phyloP scores from a whole-genome alignment of 2,113 vertebrate genomes.

The Trematomus loennbergii region DNA sequence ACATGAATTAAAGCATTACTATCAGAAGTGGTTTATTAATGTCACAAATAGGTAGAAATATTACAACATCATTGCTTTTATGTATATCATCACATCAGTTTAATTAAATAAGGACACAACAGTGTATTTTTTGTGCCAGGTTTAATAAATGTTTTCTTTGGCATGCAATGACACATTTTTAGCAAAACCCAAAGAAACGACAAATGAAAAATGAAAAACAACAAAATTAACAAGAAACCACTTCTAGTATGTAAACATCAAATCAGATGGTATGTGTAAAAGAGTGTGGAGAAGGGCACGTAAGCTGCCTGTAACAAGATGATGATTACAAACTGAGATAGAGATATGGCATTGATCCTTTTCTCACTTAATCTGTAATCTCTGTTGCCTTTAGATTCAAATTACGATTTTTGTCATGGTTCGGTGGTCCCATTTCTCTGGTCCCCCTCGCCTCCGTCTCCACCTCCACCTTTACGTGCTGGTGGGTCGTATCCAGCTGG shows the following conservation, averaged over 20 bases:
- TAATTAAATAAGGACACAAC: slow-evolving; percentile 15
- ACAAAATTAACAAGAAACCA: background rate
- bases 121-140: background rate
- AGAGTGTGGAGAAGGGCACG: slow-evolving; percentile 6
- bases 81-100: background rate
- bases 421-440: background rate
- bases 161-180: slow-evolving; percentile 12
- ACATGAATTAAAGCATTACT: background rate
- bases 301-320: background rate
- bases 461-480: slow-evolving; percentile 55
- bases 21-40: slow-evolving; percentile 25
- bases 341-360: background rate
- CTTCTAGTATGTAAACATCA: slow-evolving; percentile 34
- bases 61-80: background rate
- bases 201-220: slow-evolving; percentile 17
- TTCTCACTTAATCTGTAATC: background rate
- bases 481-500: slow-evolving; percentile 89
- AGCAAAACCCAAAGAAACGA: background rate
- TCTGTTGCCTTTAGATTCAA: background rate
- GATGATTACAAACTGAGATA: background rate
- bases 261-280: background rate
- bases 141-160: slow-evolving; percentile 1
- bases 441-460: background rate
- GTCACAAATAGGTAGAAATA: slow-evolving; percentile 14
- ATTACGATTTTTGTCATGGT: slow-evolving; percentile 15